Conservation (phyloP, 2,888 invertebrate genomes). For the Craniophora ligustri region DNA sequence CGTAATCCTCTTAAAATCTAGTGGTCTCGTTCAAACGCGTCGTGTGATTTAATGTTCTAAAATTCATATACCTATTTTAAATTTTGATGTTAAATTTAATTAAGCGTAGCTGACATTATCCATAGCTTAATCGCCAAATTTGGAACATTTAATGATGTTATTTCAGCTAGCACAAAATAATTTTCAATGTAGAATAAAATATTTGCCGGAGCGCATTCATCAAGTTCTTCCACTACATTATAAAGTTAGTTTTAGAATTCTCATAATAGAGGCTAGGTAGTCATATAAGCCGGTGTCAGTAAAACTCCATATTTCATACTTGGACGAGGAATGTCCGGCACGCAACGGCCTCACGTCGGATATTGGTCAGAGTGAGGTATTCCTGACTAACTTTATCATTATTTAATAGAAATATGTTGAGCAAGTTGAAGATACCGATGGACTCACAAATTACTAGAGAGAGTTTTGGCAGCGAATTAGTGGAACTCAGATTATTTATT, state of each 20-base stretch:
- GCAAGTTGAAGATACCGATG: slow-evolving; percentile 46
- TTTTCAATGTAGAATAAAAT: slow-evolving; percentile 37
- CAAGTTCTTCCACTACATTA: slow-evolving; percentile 30
- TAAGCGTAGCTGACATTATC: slow-evolving; percentile 23
- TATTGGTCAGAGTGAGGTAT: slow-evolving; percentile 75
- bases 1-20: slow-evolving; percentile 42
- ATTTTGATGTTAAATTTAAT: slow-evolving; percentile 19
- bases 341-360: slow-evolving; percentile 66
- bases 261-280: slow-evolving; percentile 59
- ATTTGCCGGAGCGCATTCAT: slow-evolving; percentile 31
- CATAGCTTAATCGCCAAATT: slow-evolving; percentile 23
- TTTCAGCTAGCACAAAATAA: slow-evolving; percentile 28
- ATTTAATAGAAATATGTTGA: slow-evolving; percentile 67
- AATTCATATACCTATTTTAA: slow-evolving; percentile 24
- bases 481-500: slow-evolving; percentile 29
- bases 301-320: slow-evolving; percentile 77
- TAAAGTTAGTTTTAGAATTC: slow-evolving; percentile 67
- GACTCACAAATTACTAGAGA: slow-evolving; percentile 36
- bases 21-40: slow-evolving; percentile 14
- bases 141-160: slow-evolving; percentile 24
- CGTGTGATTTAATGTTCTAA: slow-evolving; percentile 22
- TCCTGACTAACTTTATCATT: slow-evolving; percentile 77
- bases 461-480: slow-evolving; percentile 53
- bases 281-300: slow-evolving; percentile 63
- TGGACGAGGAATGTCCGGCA: slow-evolving; percentile 70